phyloP scores from a whole-genome alignment of 2,888 invertebrate species.

The Amorpha juglandis region DNA sequence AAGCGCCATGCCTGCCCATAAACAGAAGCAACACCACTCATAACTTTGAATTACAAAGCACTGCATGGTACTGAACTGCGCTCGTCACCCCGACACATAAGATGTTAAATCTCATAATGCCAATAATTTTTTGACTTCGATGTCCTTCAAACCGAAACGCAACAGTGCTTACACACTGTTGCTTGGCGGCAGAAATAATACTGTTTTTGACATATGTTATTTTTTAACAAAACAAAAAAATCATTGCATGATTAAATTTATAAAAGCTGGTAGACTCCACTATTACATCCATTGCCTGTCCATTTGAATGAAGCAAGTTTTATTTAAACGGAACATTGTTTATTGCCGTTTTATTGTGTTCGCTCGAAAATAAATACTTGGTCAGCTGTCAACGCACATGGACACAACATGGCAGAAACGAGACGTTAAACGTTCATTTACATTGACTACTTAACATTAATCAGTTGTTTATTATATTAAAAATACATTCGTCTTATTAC shows the following conservation, averaged over 20 bases:
- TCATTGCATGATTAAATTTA: not conserved
- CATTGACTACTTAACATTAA: not conserved
- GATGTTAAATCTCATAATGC: too few relatives aligned
- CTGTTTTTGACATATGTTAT: too few relatives aligned
- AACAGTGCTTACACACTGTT: too few relatives aligned
- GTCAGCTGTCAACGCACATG: constrained; percentile 8
- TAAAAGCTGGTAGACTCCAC: not conserved
- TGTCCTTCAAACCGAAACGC: too few relatives aligned
- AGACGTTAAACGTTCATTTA: constrained; percentile 10
- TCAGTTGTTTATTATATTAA: constrained; percentile 2
- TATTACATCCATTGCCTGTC: not conserved
- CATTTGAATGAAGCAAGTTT: not conserved
- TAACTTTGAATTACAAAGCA: too few relatives aligned
- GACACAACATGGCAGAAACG: not conserved
- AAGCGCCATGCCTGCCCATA: too few relatives aligned
- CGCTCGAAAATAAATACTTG: not conserved
- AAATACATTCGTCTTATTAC: too few relatives aligned
- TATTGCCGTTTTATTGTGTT: constrained; percentile 12
- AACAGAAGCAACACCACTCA: too few relatives aligned
- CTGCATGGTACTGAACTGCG: too few relatives aligned
- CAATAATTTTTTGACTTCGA: too few relatives aligned
- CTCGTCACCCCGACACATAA: too few relatives aligned
- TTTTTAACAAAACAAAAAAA: not conserved
- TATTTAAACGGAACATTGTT: not conserved
- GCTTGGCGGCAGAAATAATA: too few relatives aligned